These are phyloP conservation scores for Strix aluco DNA, from an alignment of 2,113 vertebrate genomes.

Conservation along the genomic window DNA sequence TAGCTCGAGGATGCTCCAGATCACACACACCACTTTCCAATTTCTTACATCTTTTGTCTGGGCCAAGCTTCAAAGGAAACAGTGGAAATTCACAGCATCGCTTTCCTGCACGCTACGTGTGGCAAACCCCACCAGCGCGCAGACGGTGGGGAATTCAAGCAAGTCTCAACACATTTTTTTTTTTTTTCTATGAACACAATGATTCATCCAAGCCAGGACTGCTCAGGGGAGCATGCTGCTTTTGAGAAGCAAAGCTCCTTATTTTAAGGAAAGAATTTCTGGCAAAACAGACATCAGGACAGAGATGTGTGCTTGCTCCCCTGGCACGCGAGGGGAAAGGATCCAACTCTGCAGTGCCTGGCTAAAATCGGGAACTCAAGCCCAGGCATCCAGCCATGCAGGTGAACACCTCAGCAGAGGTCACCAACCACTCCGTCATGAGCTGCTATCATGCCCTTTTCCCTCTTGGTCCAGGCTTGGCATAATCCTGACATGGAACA, in stretches of 20 bases:
- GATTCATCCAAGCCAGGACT: not conserved
- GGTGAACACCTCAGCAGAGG: not conserved
- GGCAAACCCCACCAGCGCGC: not conserved
- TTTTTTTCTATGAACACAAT: not conserved
- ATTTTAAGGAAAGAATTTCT: not conserved
- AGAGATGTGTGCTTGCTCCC: not conserved
- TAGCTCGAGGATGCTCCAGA: not conserved
- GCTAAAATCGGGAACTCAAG: accelerated
- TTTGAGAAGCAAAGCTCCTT: not conserved
- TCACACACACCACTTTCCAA: not conserved
- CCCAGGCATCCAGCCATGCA: accelerated
- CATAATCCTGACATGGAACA: not conserved
- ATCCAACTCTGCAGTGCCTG: not conserved
- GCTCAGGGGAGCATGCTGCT: not conserved
- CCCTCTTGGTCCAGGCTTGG: not conserved
- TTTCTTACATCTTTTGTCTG: not conserved
- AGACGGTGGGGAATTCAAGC: not conserved
- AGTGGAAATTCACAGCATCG: not conserved
- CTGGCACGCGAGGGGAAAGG: not conserved
- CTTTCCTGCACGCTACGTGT: not conserved
- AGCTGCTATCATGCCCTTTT: not conserved
- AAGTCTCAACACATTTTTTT: not conserved
- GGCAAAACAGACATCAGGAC: not conserved
- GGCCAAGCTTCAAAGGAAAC: not conserved
- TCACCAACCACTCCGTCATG: not conserved